Percentiles rank a stretch among this genome's conserved stretches.
These are phyloP conservation scores for Amblyopsis rosae DNA, from an alignment of 2,113 vertebrate species.

Conservation along the genomic window DNA sequence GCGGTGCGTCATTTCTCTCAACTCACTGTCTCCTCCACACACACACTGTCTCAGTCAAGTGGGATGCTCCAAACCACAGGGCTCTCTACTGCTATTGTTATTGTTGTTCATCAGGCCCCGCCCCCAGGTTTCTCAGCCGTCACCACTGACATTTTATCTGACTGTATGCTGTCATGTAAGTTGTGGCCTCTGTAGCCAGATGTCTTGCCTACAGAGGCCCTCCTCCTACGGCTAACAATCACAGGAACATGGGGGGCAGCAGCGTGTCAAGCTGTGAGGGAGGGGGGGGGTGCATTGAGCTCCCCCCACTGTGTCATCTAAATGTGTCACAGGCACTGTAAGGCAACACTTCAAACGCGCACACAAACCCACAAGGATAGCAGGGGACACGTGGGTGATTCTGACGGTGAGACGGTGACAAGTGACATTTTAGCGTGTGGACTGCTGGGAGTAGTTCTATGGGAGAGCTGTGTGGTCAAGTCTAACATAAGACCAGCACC, in stretches of 20 bases:
- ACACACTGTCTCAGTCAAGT: conserved; percentile 22
- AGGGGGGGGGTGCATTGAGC: background rate
- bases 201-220: conserved; percentile 52
- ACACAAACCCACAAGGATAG: no score
- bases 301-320: background rate
- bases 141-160: conserved; percentile 62
- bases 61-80: conserved; percentile 30
- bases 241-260: conserved; percentile 66
- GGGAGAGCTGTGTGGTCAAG: no score
- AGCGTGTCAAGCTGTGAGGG: background rate
- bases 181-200: conserved; percentile 45
- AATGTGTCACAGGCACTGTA: no score
- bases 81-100: conserved; percentile 41
- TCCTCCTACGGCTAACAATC: conserved; percentile 53
- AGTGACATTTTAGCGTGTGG: no score
- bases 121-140: conserved; percentile 39
- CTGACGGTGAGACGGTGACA: no score
- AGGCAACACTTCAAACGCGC: no score
- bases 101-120: conserved; percentile 7
- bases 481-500: no score
- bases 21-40: background rate
- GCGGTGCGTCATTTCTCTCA: no score
- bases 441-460: no score
- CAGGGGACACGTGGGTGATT: no score
- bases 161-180: background rate